Conservation (phyloP, 2,888 invertebrate genomes). For the Cephonodes hylas region DNA sequence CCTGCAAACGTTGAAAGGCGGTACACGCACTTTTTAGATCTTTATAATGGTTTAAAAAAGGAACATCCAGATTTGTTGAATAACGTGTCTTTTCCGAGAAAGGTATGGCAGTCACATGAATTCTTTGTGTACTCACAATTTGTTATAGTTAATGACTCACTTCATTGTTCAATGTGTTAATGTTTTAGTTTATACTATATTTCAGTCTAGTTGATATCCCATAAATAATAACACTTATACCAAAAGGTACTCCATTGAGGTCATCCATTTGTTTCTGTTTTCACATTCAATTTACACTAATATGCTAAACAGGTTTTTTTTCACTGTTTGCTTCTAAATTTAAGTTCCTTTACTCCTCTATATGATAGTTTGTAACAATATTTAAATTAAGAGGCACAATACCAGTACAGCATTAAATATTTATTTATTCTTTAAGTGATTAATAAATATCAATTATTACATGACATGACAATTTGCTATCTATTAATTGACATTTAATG, state of each 20-base stretch:
- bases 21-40: conserved; percentile 86
- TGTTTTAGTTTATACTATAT: not conserved
- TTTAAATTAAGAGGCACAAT: too few relatives aligned
- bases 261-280: not conserved
- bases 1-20: conserved; percentile 85
- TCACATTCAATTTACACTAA: not conserved
- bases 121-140: not conserved
- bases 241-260: not conserved
- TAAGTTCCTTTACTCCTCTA: too few relatives aligned
- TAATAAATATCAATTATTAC: not conserved
- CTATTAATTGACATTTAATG: not conserved
- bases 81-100: conserved; percentile 83
- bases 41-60: conserved; percentile 83
- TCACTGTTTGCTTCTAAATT: not conserved
- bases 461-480: not conserved
- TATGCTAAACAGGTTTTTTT: not conserved
- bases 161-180: not conserved
- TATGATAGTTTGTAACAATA: too few relatives aligned
- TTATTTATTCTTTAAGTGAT: not conserved
- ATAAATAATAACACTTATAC: not conserved
- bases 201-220: not conserved
- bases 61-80: conserved; percentile 79
- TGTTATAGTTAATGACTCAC: not conserved
- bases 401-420: not conserved
- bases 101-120: conserved; percentile 57